phyloP scores from a whole-genome alignment of 2,113 vertebrate genomes.

The Pterocles orientalis region DNA sequence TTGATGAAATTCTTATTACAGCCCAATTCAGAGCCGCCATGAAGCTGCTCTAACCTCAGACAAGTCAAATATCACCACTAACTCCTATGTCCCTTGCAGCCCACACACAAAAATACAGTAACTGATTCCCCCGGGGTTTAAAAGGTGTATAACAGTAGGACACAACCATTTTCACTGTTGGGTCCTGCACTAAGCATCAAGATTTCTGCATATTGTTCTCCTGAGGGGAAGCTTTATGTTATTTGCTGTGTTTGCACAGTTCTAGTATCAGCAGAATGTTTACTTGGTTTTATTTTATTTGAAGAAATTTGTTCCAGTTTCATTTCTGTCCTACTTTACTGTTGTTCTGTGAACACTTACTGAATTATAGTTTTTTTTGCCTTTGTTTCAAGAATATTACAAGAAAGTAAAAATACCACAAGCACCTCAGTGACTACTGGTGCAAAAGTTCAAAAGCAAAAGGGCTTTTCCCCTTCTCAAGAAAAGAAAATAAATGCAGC shows the following conservation, averaged over 20 bases:
- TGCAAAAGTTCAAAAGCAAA: neutral
- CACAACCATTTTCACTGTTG: neutral
- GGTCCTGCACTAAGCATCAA: neutral
- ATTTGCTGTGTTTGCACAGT: conserved; percentile 51
- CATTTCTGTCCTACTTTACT: conserved; percentile 46
- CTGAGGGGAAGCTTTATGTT: conserved; percentile 2
- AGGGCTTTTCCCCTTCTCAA: neutral
- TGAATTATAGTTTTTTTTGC: neutral
- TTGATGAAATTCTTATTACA: neutral
- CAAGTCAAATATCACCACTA: neutral
- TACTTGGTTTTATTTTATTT: conserved; percentile 45
- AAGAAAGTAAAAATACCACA: neutral
- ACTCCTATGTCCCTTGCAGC: neutral
- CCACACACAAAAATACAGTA: neutral
- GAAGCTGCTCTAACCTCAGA: fast-evolving
- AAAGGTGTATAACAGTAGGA: neutral
- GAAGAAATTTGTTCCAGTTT: conserved; percentile 48
- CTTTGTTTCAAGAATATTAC: neutral
- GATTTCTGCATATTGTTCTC: neutral
- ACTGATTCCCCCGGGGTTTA: neutral
- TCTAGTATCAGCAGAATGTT: neutral
- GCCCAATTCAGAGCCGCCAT: neutral
- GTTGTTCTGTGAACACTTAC: neutral
- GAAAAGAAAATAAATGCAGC: neutral
- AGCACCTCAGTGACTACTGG: neutral